Conservation (phyloP, 2,113 vertebrate species). For the Oreochromis aureus region DNA sequence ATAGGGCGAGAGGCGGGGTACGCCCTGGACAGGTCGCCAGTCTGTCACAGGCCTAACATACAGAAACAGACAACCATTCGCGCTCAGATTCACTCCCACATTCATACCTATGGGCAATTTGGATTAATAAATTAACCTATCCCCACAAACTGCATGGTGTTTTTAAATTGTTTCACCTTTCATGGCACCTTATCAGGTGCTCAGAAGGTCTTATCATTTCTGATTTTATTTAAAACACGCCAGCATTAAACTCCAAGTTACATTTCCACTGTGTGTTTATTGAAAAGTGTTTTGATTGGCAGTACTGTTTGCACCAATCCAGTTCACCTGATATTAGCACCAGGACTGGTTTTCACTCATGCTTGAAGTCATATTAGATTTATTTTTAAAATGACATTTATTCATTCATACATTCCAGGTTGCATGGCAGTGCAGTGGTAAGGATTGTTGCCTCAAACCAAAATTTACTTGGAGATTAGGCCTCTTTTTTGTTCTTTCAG, state of each 20-base stretch:
- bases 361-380: neutral
- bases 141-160: neutral
- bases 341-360: neutral
- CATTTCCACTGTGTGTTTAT: neutral
- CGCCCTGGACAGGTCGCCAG: neutral
- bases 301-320: neutral
- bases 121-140: neutral
- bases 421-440: neutral
- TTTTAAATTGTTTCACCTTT: constrained; percentile 14
- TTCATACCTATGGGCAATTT: neutral
- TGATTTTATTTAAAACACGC: constrained; percentile 1
- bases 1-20: neutral
- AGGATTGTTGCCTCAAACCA: neutral
- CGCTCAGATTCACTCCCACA: neutral
- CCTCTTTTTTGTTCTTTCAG: neutral
- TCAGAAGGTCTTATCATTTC: constrained; percentile 33
- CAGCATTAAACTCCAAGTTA: constrained; percentile 5
- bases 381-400: neutral
- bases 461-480: neutral
- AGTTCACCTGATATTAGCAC: neutral
- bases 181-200: constrained; percentile 31
- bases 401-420: neutral
- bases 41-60: accelerated
- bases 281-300: neutral
- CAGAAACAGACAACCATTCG: neutral